Base-by-base conservation (phyloP, 2,113 vertebrate genomes). In the Nanger granti region DNA sequence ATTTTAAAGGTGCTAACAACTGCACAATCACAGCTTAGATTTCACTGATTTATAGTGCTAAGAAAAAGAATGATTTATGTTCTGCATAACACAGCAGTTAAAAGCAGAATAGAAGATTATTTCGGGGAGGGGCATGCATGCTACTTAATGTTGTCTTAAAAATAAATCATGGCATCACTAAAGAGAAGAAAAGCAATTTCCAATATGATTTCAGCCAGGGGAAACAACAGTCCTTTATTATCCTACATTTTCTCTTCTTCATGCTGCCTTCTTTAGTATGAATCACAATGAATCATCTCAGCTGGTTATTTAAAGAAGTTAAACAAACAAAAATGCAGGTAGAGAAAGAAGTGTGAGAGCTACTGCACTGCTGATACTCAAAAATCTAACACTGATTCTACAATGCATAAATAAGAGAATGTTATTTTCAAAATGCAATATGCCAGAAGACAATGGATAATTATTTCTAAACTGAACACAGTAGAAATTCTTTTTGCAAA, bases 241-340 rank as follows among this genome's bases (percentile, higher is more conserved):
- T 87, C 34, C n/a, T 54, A 31, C 18, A 94, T 97, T 97, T 98
- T 93, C 73, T 97, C 54, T 97, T 96, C 91, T 93, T 97, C 95
- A 80, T 89, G 96, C 86, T 98, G 96, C 89, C 83, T 82, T 95
- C 87, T 98, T 94, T 87, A 89, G 87, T 95, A 52, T 97, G 97
- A 98, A 94, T 98, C 96, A 98, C 97, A 98, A 95, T 98, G 94
- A 98, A 97, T 98, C 94, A 98, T 94, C 89, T 94, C 92, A 96
- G 73, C 73, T 95, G 86, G 80, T 55, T 98, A 95, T 97, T 98
- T 97, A 96, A 93, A 95, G 93, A 82, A 97, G 94, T 91, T 98
- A 98, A 97, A 97, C 96, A 98, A 98, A 98, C 91, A 98, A 95
- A 98, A 97, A 85, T 64, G 41, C 47, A 96, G 97, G 80, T 82